Conservation (phyloP, 1,140 invertebrate genomes). For the Helicoverpa armigera region DNA sequence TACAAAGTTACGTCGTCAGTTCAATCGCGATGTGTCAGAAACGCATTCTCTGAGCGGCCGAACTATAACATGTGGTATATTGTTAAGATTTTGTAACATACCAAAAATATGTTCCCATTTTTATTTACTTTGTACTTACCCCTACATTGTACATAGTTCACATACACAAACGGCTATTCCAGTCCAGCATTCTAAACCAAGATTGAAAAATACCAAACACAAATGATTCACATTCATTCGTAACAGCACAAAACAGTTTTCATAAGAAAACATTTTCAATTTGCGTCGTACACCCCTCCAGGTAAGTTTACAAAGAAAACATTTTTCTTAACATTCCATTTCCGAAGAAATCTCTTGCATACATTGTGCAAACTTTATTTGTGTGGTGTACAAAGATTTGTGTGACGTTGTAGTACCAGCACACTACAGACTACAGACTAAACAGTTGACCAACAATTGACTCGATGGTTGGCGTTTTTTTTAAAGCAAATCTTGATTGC, state of each 20-base stretch:
- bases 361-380: conserved; percentile 1
- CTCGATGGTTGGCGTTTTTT: no score
- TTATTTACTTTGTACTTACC: no score
- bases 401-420: not conserved
- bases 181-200: not conserved
- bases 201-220: conserved; percentile 27
- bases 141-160: not conserved
- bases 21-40: no score
- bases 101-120: not conserved
- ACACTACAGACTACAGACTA: no score
- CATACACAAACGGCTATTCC: not conserved
- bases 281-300: conserved; percentile 7
- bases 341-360: conserved; percentile 4
- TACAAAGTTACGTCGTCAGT: no score
- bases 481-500: no score
- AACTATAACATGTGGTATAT: no score
- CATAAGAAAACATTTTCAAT: conserved; percentile 24
- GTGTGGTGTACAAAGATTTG: not conserved
- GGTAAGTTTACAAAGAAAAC: conserved; percentile 26
- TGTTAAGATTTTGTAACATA: no score
- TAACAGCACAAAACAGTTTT: not conserved
- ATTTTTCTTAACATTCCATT: conserved; percentile 23
- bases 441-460: no score
- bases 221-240: conserved; percentile 13
- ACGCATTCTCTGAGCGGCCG: no score